Conservation (phyloP, 2,113 vertebrate species). For the Acanthisitta chloris region DNA sequence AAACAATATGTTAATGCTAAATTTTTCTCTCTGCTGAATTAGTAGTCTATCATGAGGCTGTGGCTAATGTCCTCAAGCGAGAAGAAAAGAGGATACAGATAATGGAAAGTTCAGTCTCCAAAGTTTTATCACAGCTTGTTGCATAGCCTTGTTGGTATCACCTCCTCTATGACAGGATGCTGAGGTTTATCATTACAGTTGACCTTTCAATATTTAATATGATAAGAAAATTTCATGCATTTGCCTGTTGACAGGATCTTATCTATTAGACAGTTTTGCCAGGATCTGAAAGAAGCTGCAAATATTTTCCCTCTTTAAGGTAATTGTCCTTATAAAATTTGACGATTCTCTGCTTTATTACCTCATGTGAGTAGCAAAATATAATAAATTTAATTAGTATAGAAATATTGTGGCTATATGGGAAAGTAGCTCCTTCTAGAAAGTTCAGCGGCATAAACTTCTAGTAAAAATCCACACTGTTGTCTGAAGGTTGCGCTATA, state of each 20-base stretch:
- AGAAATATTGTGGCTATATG: background rate
- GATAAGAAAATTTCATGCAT: background rate
- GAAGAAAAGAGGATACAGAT: background rate
- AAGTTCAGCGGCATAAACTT: background rate
- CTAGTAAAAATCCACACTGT: background rate
- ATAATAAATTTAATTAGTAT: background rate
- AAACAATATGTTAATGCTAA: background rate
- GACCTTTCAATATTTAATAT: background rate
- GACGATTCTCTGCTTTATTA: background rate
- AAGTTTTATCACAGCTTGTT: background rate
- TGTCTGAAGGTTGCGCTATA: background rate
- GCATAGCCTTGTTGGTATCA: background rate
- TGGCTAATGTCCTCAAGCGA: background rate
- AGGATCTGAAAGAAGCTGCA: background rate
- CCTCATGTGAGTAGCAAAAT: background rate
- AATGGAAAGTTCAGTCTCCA: background rate
- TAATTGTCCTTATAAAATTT: background rate
- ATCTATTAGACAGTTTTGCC: background rate
- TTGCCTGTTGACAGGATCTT: background rate
- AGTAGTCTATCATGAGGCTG: background rate
- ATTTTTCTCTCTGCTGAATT: background rate
- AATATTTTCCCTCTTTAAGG: background rate
- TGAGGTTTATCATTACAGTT: background rate
- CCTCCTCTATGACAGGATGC: background rate
- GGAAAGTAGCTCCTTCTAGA: background rate